Evolutionary conservation across 2,888 invertebrate species (phyloP).

Genomic region (Choreutis nemorana): DNA sequence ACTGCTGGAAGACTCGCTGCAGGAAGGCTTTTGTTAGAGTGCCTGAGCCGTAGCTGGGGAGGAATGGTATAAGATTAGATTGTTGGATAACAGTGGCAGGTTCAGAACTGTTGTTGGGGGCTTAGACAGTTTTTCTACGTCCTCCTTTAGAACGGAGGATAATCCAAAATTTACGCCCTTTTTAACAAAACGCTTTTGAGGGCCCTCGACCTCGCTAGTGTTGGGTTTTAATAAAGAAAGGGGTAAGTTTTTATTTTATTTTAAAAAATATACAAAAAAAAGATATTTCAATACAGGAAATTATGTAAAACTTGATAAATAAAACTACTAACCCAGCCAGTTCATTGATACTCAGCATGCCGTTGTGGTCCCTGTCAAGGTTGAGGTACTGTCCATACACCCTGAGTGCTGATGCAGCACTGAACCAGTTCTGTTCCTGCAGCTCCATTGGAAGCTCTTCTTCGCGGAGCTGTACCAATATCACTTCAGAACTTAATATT

Average conservation of each 20-base stretch:
- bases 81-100: too few relatives aligned
- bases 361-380: conserved; percentile 93
- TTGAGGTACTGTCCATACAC: conserved; percentile 95
- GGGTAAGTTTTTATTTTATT: neutral
- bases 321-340: conserved; percentile 78
- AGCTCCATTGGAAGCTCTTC: conserved; percentile 84
- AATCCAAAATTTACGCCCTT: too few relatives aligned
- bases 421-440: conserved; percentile 92
- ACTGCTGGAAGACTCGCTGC: conserved; percentile 93
- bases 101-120: too few relatives aligned
- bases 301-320: neutral
- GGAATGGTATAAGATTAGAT: too few relatives aligned
- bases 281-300: neutral
- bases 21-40: conserved; percentile 91
- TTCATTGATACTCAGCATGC: conserved; percentile 93
- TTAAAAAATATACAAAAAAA: neutral
- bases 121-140: too few relatives aligned
- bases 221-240: too few relatives aligned
- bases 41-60: conserved; percentile 85
- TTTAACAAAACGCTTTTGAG: too few relatives aligned
- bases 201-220: too few relatives aligned
- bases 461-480: conserved; percentile 71
- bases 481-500: neutral
- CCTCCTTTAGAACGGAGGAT: too few relatives aligned
- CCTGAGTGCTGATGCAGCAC: conserved; percentile 84